These are phyloP conservation scores for Dryobotodes eremita DNA, from an alignment of 2,888 invertebrate species.

Conservation along the genomic window DNA sequence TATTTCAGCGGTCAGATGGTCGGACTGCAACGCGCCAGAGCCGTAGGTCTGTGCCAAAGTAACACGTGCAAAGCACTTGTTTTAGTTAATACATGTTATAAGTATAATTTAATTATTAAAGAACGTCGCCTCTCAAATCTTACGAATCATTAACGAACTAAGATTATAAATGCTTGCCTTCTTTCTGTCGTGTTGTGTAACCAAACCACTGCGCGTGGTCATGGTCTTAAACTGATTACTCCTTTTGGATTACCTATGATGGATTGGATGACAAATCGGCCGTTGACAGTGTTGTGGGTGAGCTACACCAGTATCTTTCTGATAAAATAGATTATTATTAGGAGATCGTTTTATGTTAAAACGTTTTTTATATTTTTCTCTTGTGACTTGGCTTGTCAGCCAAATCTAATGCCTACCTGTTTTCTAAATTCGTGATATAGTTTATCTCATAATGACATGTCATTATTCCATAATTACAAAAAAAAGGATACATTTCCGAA, in stretches of 20 bases:
- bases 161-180: neutral
- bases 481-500: too few relatives aligned
- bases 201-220: neutral
- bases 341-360: too few relatives aligned
- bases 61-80: conserved; percentile 6
- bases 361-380: too few relatives aligned
- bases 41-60: conserved; percentile 31
- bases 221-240: neutral
- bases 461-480: too few relatives aligned
- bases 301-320: too few relatives aligned
- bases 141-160: neutral
- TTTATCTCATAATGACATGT: too few relatives aligned
- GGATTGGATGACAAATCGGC: neutral
- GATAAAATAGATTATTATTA: too few relatives aligned
- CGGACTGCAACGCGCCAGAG: conserved; percentile 5
- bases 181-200: neutral
- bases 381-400: too few relatives aligned
- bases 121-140: neutral
- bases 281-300: neutral
- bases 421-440: too few relatives aligned
- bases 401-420: too few relatives aligned
- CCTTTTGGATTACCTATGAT: neutral
- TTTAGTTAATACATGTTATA: neutral
- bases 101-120: neutral
- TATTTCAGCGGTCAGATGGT: conserved; percentile 66